Conservation (phyloP, 2,113 vertebrate species). For the Pleuronectes platessa region DNA sequence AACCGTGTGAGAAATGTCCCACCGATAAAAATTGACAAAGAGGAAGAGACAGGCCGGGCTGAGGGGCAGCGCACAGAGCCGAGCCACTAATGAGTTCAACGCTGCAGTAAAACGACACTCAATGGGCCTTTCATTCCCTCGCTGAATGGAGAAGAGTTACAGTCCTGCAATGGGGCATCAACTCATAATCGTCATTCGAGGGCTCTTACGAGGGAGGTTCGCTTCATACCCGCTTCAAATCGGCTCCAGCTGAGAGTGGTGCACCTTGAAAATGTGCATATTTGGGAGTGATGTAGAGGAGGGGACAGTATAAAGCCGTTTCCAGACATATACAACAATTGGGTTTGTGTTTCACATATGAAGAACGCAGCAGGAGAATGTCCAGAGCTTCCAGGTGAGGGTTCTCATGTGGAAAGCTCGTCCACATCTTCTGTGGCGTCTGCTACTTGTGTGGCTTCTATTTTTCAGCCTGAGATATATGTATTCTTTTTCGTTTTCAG, state of each 20-base stretch:
- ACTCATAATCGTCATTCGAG: constrained; percentile 20
- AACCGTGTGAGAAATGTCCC: constrained; percentile 55
- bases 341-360: no score
- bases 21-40: constrained; percentile 49
- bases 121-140: constrained; percentile 59
- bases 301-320: background rate
- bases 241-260: background rate
- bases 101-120: constrained; percentile 42
- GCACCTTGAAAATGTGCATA: background rate
- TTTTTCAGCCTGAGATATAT: no score
- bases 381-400: no score
- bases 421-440: no score
- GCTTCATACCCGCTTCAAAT: background rate
- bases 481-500: no score
- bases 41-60: constrained; percentile 16
- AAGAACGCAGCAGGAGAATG: no score
- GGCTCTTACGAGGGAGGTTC: background rate
- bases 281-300: background rate
- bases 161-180: constrained; percentile 2
- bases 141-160: constrained; percentile 29
- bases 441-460: no score
- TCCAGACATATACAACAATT: no score
- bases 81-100: constrained; percentile 69
- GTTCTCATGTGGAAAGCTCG: no score
- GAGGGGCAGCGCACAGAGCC: constrained; percentile 19